These are phyloP conservation scores for Hippocampus zosterae DNA, from an alignment of 2,113 vertebrate species.

Conservation along the genomic window DNA sequence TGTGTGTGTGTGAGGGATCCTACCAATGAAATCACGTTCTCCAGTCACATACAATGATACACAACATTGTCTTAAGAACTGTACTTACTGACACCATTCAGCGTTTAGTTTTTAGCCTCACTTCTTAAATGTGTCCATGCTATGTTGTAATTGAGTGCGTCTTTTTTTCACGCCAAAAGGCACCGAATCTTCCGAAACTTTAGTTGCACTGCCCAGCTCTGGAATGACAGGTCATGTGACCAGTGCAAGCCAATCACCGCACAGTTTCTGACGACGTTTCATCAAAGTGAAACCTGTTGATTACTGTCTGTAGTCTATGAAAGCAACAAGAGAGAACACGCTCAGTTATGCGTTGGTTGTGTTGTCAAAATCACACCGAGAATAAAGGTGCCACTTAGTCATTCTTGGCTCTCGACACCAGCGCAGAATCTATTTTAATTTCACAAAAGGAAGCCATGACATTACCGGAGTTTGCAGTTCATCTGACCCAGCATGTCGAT, in stretches of 20 bases:
- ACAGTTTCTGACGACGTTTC: slow-evolving; percentile 1
- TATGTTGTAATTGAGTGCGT: neutral
- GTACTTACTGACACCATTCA: neutral
- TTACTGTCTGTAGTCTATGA: slow-evolving; percentile 11
- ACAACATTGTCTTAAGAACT: neutral
- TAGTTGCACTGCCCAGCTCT: slow-evolving; percentile 3
- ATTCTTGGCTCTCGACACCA: slow-evolving; percentile 35
- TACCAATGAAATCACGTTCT: neutral
- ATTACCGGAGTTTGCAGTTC: slow-evolving; percentile 22
- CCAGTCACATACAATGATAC: slow-evolving; percentile 1
- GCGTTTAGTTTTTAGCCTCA: neutral
- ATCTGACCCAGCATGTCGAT: slow-evolving; percentile 12
- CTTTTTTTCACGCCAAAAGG: neutral
- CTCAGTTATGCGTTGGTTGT: neutral
- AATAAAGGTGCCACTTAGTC: neutral
- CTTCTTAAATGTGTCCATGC: neutral
- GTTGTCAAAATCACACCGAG: neutral
- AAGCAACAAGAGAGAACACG: neutral
- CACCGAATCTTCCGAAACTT: slow-evolving; percentile 31
- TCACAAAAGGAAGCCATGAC: slow-evolving; percentile 47
- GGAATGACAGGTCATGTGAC: slow-evolving; percentile 55
- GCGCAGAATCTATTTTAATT: slow-evolving; percentile 32
- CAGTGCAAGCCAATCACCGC: slow-evolving; percentile 27
- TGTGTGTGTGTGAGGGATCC: slow-evolving; percentile 2
- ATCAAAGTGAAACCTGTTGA: slow-evolving; percentile 53